A percentile compares a stretch with the other conserved stretches of the same genome.
phyloP scores from a whole-genome alignment of 2,888 invertebrate genomes.

The Apamea epomidion region DNA sequence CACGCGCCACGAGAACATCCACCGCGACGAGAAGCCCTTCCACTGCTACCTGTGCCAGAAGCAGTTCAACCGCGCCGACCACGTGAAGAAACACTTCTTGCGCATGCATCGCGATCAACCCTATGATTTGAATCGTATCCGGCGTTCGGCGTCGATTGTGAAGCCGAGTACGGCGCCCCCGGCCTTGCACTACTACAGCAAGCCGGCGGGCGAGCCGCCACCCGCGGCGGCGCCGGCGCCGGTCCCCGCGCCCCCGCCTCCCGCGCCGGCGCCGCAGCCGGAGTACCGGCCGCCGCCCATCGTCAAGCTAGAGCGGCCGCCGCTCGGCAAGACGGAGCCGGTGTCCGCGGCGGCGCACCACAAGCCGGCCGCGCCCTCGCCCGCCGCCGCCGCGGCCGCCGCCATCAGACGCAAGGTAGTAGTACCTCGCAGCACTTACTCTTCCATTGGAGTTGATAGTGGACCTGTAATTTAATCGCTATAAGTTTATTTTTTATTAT shows the following conservation, averaged over 20 bases:
- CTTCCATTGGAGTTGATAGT: neutral
- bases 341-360: conserved; percentile 79
- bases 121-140: conserved; percentile 95
- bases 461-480: neutral
- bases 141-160: conserved; percentile 91
- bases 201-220: conserved; percentile 88
- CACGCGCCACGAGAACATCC: conserved; percentile 98
- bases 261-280: conserved; percentile 60
- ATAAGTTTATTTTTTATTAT: neutral
- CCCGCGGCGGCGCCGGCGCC: conserved; percentile 76
- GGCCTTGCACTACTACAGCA: conserved; percentile 77
- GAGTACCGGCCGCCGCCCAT: conserved; percentile 70
- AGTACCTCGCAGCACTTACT: conserved; percentile 20
- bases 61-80: conserved; percentile 98
- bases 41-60: conserved; percentile 98
- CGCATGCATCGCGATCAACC: conserved; percentile 97
- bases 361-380: conserved; percentile 64
- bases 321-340: conserved; percentile 81
- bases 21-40: conserved; percentile 97
- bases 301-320: conserved; percentile 83
- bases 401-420: conserved; percentile 72
- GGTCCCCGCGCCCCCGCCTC: conserved; percentile 66
- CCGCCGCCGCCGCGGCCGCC: conserved; percentile 53
- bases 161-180: conserved; percentile 80
- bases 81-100: conserved; percentile 98